A percentile compares a stretch with the other conserved stretches of the same genome.
Conservation (phyloP, 1,140 invertebrate species). For the Drosophila virilis region DNA sequence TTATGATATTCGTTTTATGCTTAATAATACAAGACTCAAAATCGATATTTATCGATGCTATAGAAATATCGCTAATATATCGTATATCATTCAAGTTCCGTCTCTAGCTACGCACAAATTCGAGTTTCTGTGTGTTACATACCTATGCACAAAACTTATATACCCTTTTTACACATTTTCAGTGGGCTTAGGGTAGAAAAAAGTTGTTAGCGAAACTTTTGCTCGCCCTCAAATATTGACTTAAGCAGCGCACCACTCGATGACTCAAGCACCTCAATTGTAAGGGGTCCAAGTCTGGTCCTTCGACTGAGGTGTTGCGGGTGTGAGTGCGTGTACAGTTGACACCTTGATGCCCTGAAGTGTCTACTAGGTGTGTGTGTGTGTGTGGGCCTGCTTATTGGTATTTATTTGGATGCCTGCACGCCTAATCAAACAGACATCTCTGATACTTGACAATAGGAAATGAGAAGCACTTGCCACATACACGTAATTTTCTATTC, state of each 20-base stretch:
- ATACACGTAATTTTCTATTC: constrained; percentile 50
- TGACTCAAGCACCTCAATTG: constrained; percentile 53
- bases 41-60: too few species aligned
- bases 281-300: neutral
- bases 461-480: constrained; percentile 29
- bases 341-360: constrained; percentile 66
- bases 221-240: constrained; percentile 73
- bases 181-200: constrained; percentile 7
- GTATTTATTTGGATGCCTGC: constrained; percentile 76
- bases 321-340: constrained; percentile 73
- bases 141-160: too few species aligned
- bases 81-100: too few species aligned
- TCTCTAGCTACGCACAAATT: too few species aligned
- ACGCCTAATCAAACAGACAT: constrained; percentile 74
- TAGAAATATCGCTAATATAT: too few species aligned
- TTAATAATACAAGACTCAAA: too few species aligned
- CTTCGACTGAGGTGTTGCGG: constrained; percentile 17
- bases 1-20: too few species aligned
- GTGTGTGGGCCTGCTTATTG: constrained; percentile 61
- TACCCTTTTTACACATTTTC: too few species aligned
- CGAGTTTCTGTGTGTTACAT: too few species aligned
- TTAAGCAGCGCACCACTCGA: constrained; percentile 40
- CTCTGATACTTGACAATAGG: constrained; percentile 44
- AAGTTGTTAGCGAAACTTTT: constrained; percentile 73
- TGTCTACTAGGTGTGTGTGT: constrained; percentile 18